Conservation (phyloP, 1,140 invertebrate genomes). For the Drosophila kurseongensis region DNA sequence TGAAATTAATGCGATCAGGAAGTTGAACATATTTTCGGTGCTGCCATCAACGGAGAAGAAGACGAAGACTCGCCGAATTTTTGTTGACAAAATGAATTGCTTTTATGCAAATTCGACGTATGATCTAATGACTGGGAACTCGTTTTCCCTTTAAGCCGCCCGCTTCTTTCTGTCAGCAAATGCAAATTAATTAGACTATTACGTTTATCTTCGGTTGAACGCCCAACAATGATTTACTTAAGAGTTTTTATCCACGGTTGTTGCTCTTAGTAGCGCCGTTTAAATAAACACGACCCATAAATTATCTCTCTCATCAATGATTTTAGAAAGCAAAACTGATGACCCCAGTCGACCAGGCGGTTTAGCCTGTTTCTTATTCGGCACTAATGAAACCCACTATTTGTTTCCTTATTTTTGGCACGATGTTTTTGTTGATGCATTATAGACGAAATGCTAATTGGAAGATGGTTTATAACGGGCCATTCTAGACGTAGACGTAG, state of each 20-base stretch:
- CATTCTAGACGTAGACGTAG: slow-evolving; percentile 3
- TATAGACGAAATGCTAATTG: slow-evolving; percentile 32
- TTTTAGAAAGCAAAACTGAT: slow-evolving; percentile 56
- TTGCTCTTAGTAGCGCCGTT: slow-evolving; percentile 57
- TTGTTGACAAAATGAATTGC: slow-evolving; percentile 60
- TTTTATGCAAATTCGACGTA: slow-evolving; percentile 57
- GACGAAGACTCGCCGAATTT: slow-evolving; percentile 5
- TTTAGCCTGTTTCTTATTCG: slow-evolving; percentile 48
- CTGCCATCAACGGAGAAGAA: slow-evolving; percentile 28
- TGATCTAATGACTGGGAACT: slow-evolving; percentile 64
- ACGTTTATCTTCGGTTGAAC: slow-evolving; percentile 58
- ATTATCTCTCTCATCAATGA: slow-evolving; percentile 46
- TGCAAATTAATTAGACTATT: slow-evolving; percentile 72
- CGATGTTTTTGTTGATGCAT: slow-evolving; percentile 39
- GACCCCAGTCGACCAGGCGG: slow-evolving; percentile 35
- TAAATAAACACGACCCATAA: slow-evolving; percentile 62
- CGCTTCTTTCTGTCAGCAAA: slow-evolving; percentile 37
- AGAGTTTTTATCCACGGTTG: slow-evolving; percentile 53
- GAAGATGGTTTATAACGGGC: not conserved
- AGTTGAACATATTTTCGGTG: slow-evolving; percentile 29
- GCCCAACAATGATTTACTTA: slow-evolving; percentile 70
- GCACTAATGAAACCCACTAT: slow-evolving; percentile 51
- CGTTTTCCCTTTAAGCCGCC: slow-evolving; percentile 11
- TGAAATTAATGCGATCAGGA: slow-evolving; percentile 61
- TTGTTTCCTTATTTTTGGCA: slow-evolving; percentile 50